phyloP scores from a whole-genome alignment of 2,888 invertebrate genomes.

The Leucophenga montana region DNA sequence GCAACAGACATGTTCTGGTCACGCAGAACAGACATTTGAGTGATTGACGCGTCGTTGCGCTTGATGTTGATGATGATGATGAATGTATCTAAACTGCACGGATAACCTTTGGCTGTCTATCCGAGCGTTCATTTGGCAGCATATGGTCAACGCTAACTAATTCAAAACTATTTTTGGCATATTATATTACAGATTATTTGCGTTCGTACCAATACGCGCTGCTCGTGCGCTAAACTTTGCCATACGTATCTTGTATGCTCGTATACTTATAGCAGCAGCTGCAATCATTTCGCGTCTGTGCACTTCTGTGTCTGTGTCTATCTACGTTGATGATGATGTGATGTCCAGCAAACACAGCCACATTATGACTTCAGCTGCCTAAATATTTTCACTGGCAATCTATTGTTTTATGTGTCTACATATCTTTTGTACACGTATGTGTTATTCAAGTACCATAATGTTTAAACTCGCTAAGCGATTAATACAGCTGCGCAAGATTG shows the following conservation, averaged over 20 bases:
- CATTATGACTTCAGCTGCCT: slow-evolving; percentile 49
- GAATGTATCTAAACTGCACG: too few relatives aligned
- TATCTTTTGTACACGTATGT: background rate
- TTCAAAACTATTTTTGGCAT: slow-evolving; percentile 48
- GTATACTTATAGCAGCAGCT: slow-evolving; percentile 1
- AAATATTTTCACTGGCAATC: slow-evolving; percentile 50
- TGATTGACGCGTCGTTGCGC: background rate
- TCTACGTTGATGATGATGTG: slow-evolving; percentile 1
- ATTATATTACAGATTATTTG: slow-evolving; percentile 45
- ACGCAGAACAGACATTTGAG: background rate
- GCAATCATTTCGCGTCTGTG: slow-evolving; percentile 5
- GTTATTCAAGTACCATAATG: background rate
- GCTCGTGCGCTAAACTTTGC: background rate
- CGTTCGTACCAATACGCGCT: background rate
- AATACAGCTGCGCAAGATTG: background rate
- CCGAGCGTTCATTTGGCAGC: slow-evolving; percentile 33
- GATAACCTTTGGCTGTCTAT: background rate
- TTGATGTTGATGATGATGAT: background rate
- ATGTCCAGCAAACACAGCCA: background rate
- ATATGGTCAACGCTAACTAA: slow-evolving; percentile 47
- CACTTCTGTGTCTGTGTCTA: too few relatives aligned
- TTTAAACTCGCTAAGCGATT: background rate
- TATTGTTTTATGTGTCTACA: slow-evolving; percentile 35
- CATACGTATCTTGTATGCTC: background rate
- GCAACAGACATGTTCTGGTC: background rate